phyloP scores from a whole-genome alignment of 2,113 vertebrate species.

The Spermophilus dauricus region DNA sequence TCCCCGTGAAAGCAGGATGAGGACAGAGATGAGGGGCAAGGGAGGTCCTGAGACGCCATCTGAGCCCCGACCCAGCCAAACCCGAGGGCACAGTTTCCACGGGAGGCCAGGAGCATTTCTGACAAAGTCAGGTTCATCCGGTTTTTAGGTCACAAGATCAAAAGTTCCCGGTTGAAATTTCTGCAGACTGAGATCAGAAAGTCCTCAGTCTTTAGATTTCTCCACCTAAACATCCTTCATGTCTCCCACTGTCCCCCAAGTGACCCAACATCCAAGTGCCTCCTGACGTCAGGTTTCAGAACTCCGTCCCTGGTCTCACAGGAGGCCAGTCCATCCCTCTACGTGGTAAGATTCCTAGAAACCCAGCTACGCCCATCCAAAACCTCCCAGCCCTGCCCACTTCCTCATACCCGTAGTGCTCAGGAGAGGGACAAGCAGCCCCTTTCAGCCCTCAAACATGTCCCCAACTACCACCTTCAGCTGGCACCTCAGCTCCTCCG shows the following conservation, averaged over 20 bases:
- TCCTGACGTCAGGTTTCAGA: neutral
- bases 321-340: neutral
- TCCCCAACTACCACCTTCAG: neutral
- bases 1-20: neutral
- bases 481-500: neutral
- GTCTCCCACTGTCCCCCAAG: neutral
- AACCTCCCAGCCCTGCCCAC: neutral
- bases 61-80: neutral
- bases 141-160: neutral
- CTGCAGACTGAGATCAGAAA: slow-evolving; percentile 13
- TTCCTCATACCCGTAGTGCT: neutral
- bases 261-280: neutral
- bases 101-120: neutral
- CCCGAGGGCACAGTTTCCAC: neutral
- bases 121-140: neutral
- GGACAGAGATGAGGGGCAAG: neutral
- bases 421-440: too few relatives aligned
- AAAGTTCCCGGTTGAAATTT: slow-evolving; percentile 26
- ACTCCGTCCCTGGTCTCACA: neutral
- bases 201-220: slow-evolving; percentile 31
- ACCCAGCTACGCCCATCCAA: neutral
- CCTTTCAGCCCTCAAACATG: too few relatives aligned
- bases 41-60: neutral
- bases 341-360: neutral
- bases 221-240: neutral